Base-by-base conservation (phyloP, 37 sponge, comb jelly and placozoan species). In the Ianthella basta region DNA sequence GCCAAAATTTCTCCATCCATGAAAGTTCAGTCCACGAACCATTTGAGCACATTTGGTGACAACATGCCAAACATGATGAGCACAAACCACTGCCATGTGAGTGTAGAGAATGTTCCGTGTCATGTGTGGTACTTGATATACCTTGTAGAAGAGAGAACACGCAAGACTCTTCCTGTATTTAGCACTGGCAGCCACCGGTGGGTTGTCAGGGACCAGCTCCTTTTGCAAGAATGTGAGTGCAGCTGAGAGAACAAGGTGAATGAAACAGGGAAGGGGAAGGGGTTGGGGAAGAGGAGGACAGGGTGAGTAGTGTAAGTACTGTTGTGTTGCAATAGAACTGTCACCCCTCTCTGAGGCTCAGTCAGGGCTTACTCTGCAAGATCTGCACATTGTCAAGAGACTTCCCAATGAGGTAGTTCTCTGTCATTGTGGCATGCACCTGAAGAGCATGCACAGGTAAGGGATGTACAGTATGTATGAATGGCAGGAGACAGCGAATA, bases 81-180 rank as follows among this genome's bases (percentile, higher is more conserved):
- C 50, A n/a, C n/a, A n/a, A n/a, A n/a, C n/a, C n/a, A n/a, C n/a
- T n/a, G n/a, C n/a, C n/a, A n/a, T n/a, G n/a, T n/a, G n/a, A n/a
- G n/a, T n/a, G n/a, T n/a, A 44, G 50, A 44, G 50, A 44, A 8
- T 10, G 50, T 44, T 44, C 8, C n/a, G n/a, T n/a, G n/a, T n/a
- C n/a, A n/a, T n/a, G n/a, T n/a, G n/a, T n/a, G n/a, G n/a, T n/a
- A n/a, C n/a, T n/a, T n/a, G n/a, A n/a, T n/a, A n/a, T n/a, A 94
- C 95, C 83, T 94, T 94, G 82, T 94, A 94, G 82, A 94, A 91
- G 36, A 94, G 87, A 38, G 83, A 83, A 6, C 75, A 54, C 29
- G 89, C 89, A 19, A 88, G 87, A 34, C 78, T 91, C 60, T 86
- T 88, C 70, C 86, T 82, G 84, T 91, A 94, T 57, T 84, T 18